Evolutionary conservation across 2,888 invertebrate species (phyloP), one percentile per base, ranked within the genome.

Genomic region (Automeris io): DNA sequence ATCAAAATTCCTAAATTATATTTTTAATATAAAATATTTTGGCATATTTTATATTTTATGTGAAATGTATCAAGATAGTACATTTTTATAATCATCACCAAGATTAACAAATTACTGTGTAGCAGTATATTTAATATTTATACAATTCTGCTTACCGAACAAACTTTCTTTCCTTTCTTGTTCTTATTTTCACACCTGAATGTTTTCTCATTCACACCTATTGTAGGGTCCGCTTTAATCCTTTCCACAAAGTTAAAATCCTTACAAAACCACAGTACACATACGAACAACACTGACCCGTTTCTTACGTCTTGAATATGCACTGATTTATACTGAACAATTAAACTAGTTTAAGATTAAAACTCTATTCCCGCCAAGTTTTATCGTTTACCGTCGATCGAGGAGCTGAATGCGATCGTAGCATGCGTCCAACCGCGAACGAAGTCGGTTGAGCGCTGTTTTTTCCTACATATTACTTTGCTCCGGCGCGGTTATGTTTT

Each of bases 371-470:
- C 80, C 85, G 82, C 83, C 72, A 60, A 66, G 13, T 29, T 44
- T 29, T 43, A 37, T 41, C 41, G 41, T 37, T 44, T 40, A 41
- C 31, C 7, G 33, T 37, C 37, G 32, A 40, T 33, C 29, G 33
- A 33, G 12, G 38, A 36, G 33, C 41, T 35, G 31, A 32, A 18
- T 13, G 6, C 9, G 22, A 9, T 9, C 26, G 16, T 31, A 24
- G 33, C 45, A 44, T 66, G 72, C 85, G 82, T 79, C 79, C 64
- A 63, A 60, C 70, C 76, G 55, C 73, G 50, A 62, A 59, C 67
- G 61, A 72, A 82, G 85, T 82, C 82, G 81, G 83, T 79, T 76
- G 51, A 48, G 54, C 66, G 78, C 73, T 78, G 79, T 54, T 54
- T 67, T 55, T 70, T 70, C n/a, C n/a, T n/a, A n/a, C n/a, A n/a